phyloP scores from a whole-genome alignment of 2,797 vertebrate species.

The Tokudaia tokunoshimensis region DNA sequence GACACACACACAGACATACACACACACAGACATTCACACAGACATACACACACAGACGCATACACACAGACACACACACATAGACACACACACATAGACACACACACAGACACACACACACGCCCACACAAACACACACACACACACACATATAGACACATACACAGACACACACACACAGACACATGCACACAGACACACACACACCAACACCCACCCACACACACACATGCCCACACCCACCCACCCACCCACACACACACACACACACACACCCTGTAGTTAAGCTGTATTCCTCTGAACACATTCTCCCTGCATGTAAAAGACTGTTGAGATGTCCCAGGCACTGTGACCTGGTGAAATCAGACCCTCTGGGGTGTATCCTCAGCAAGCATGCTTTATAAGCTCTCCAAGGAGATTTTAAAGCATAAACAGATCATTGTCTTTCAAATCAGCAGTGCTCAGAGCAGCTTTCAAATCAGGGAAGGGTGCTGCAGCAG shows the following conservation, averaged over 20 bases:
- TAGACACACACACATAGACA: too few relatives aligned
- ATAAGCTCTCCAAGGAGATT: neutral
- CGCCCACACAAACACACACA: too few relatives aligned
- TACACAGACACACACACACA: neutral
- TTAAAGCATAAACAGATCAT: neutral
- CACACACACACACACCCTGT: neutral
- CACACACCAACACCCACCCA: too few relatives aligned
- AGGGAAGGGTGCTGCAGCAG: neutral
- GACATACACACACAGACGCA: too few relatives aligned
- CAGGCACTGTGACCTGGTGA: neutral
- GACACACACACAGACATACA: too few relatives aligned
- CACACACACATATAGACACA: too few relatives aligned
- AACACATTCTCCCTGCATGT: neutral
- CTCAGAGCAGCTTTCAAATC: neutral
- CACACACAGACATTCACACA: too few relatives aligned
- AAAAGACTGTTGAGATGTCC: neutral
- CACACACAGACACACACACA: neutral
- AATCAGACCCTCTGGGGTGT: neutral
- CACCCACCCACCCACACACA: too few relatives aligned
- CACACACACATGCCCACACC: too few relatives aligned
- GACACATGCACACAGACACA: too few relatives aligned
- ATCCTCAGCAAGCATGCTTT: neutral
- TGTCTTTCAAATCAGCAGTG: neutral
- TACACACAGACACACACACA: too few relatives aligned
- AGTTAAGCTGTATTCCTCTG: constrained; percentile 25